phyloP scores from a whole-genome alignment of 2,797 vertebrate genomes.

The Poeciliopsis gracilis region DNA sequence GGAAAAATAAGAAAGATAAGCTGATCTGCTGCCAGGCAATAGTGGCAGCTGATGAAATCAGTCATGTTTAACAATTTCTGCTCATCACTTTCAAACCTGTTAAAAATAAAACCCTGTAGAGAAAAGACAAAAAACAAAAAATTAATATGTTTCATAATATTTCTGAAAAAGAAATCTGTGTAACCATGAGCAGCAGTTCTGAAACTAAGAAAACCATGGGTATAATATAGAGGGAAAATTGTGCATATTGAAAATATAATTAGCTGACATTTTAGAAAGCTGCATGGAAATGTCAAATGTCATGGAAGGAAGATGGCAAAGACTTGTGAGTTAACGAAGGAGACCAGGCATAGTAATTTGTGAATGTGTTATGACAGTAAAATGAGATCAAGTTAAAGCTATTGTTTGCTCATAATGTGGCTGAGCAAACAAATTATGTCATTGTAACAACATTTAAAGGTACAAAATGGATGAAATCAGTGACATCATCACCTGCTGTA shows the following conservation, averaged over 20 bases:
- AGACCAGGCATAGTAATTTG: conserved; percentile 23
- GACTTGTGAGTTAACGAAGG: conserved; percentile 49
- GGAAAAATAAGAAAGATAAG: conserved; percentile 30
- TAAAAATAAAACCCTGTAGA: conserved; percentile 50
- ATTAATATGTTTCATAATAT: not conserved
- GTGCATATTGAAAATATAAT: conserved; percentile 63
- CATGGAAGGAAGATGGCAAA: conserved; percentile 50
- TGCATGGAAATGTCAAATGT: conserved; percentile 66
- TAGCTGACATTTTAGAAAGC: conserved; percentile 73
- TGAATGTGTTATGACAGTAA: conserved; percentile 31
- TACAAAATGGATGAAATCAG: conserved; percentile 10
- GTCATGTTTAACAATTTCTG: conserved; percentile 38
- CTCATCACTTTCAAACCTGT: conserved; percentile 31
- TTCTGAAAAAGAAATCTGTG: not conserved
- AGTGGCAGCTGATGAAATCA: conserved; percentile 36
- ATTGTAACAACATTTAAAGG: conserved; percentile 3
- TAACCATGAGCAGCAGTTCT: not conserved
- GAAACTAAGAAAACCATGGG: conserved; percentile 18
- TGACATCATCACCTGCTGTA: conserved; percentile 1
- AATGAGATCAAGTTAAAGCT: conserved; percentile 23
- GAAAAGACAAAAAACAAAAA: conserved; percentile 2
- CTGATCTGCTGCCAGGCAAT: conserved; percentile 30
- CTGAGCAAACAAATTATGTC: conserved; percentile 30
- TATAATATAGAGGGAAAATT: conserved; percentile 22
- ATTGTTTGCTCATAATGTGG: conserved; percentile 21